These are phyloP conservation scores for Spheniscus mendiculus DNA, from an alignment of 2,113 vertebrate genomes.

Conservation along the genomic window DNA sequence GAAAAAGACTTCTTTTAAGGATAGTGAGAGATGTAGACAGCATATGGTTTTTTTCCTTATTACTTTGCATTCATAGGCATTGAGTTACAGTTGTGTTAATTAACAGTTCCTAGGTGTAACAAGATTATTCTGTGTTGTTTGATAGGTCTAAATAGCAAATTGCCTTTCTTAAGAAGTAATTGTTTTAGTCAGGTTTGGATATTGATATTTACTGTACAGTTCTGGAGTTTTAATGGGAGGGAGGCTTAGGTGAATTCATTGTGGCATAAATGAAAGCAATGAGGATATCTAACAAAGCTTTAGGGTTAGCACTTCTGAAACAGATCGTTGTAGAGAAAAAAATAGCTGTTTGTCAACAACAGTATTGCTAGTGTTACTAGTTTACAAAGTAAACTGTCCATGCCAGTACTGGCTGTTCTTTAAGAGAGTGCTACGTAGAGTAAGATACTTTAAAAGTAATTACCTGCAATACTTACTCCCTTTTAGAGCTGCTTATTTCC, in stretches of 20 bases:
- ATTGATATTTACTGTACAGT: not conserved
- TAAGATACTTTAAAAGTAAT: not conserved
- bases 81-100: not conserved
- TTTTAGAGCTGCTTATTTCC: not conserved
- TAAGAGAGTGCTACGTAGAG: rapidly evolving
- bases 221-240: not conserved
- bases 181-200: not conserved
- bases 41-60: not conserved
- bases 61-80: not conserved
- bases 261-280: not conserved
- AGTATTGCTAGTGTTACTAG: not conserved
- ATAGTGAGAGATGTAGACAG: not conserved
- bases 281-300: not conserved
- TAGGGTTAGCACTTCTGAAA: not conserved
- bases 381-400: not conserved
- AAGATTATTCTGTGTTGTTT: not conserved
- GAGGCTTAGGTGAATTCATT: not conserved
- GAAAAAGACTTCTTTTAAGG: not conserved
- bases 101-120: not conserved
- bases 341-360: not conserved
- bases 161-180: not conserved
- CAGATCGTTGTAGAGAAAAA: not conserved
- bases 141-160: not conserved
- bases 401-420: not conserved
- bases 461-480: not conserved